Evolutionary conservation across 2,888 invertebrate genomes (phyloP), one percentile per base, ranked within the genome.

Genomic region (Tridacna crocea): DNA sequence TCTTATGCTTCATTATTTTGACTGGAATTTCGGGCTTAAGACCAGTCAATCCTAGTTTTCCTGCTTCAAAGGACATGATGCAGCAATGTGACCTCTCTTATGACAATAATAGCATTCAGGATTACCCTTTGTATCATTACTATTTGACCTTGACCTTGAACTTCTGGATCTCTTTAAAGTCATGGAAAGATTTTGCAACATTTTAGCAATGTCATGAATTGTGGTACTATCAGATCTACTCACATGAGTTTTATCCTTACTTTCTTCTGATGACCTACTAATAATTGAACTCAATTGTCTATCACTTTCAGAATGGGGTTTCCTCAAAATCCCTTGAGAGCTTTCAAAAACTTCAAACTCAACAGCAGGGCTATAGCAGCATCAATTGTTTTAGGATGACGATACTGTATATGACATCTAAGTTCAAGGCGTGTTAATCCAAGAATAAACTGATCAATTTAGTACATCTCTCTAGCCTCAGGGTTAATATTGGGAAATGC

Each of bases 321-420:
- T 79, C 36, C 73, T 73, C 13, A 79, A 51, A 19, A 79, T 79
- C 22, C 74, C 77, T 3, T 72, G 78, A 19, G 78, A 73, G 27
- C 55, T 22, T 36, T 79, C 73, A 68, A 68, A 79, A 15, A 77
- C 80, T 27, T 77, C 77, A 81, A 68, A 81, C 66, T 77, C 80
- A 12, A 77, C 27, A 22, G 80, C 80, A 72, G 46, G 11, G 65
- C 74, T 17, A 77, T 77, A n/a, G 80, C 77, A 66, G 66, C 22
- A 48, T 77, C 48, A 22, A 81, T 60, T 26, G 77, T 68, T 15
- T 47, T 68, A 12, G 77, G 77, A 26, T 77, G 77, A 11, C 77
- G 58, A 26, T 26, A 81, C 51, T 81, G 81, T 22, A 77, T 77
- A 60, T 77, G 70, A 51, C 70, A 77, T 22, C 70, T 58, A 11